A percentile compares a stretch with the other conserved stretches of the same genome.
Conservation (phyloP, 1,140 invertebrate genomes). For the Drosophila erecta region DNA sequence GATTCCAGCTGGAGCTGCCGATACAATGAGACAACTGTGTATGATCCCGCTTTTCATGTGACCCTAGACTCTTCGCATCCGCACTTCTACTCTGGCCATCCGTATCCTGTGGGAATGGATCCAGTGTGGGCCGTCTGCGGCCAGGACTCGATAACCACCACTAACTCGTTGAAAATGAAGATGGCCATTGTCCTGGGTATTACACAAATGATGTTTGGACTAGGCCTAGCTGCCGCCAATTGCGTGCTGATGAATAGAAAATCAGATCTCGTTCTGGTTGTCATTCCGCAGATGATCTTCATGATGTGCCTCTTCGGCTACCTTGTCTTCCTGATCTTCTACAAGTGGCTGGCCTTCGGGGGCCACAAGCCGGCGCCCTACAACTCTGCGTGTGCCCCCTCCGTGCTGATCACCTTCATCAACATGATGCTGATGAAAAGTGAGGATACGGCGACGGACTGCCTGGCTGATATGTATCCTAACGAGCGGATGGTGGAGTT, state of each 20-base stretch:
- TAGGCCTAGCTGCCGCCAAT: conserved; percentile 95
- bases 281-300: conserved; percentile 96
- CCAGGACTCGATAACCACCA: conserved; percentile 97
- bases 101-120: conserved; percentile 87
- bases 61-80: conserved; percentile 92
- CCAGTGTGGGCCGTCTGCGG: conserved; percentile 94
- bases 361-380: conserved; percentile 92
- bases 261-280: conserved; percentile 94
- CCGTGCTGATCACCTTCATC: conserved; percentile 91
- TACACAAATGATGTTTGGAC: conserved; percentile 98
- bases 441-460: conserved; percentile 53
- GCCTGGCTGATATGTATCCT: conserved; percentile 87
- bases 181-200: conserved; percentile 98
- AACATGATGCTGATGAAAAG: conserved; percentile 90
- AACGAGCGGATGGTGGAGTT: conserved; percentile 88
- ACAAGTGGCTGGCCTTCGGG: conserved; percentile 96
- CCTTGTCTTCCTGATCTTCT: conserved; percentile 95
- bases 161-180: conserved; percentile 99
- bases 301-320: conserved; percentile 95
- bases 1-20: conserved; percentile 94
- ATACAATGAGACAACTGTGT: conserved; percentile 86
- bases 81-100: conserved; percentile 78
- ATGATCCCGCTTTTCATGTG: conserved; percentile 84
- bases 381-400: conserved; percentile 88
- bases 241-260: conserved; percentile 92